Percentiles rank a stretch among this genome's conserved stretches.
Conservation (phyloP, 2,113 vertebrate species). For the Trogon surrucura region DNA sequence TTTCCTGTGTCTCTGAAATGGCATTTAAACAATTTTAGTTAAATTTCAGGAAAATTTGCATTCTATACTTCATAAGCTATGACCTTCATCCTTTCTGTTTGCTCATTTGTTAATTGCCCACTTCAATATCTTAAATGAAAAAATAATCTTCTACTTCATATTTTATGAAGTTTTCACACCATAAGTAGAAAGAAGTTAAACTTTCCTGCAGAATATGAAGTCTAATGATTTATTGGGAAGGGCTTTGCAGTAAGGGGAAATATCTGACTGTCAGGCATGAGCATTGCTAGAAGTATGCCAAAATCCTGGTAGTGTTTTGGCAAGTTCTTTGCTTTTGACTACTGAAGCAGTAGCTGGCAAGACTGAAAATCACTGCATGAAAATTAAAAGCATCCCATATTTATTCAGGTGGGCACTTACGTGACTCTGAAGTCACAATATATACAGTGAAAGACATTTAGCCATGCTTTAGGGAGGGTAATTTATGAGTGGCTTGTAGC, state of each 20-base stretch:
- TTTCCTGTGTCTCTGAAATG: not conserved
- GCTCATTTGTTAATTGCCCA: not conserved
- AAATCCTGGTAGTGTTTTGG: not conserved
- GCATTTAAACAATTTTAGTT: not conserved
- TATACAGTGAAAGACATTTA: not conserved
- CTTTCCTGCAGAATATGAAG: not conserved
- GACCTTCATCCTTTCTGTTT: not conserved
- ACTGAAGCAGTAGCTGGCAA: not conserved
- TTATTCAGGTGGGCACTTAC: not conserved
- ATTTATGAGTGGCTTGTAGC: not conserved
- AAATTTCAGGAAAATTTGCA: not conserved
- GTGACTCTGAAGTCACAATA: not conserved
- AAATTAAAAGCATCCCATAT: not conserved
- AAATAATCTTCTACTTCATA: not conserved
- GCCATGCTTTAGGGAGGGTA: not conserved
- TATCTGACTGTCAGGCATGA: not conserved
- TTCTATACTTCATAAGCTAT: not conserved
- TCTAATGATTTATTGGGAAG: not conserved
- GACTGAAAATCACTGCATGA: not conserved
- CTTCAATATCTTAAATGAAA: not conserved
- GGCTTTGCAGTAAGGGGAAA: not conserved
- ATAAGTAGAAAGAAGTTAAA: not conserved
- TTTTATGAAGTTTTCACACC: not conserved
- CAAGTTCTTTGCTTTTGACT: not conserved
- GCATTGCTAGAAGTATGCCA: not conserved